phyloP scores from a whole-genome alignment of 2,113 vertebrate genomes.

The Chinchilla lanigera region DNA sequence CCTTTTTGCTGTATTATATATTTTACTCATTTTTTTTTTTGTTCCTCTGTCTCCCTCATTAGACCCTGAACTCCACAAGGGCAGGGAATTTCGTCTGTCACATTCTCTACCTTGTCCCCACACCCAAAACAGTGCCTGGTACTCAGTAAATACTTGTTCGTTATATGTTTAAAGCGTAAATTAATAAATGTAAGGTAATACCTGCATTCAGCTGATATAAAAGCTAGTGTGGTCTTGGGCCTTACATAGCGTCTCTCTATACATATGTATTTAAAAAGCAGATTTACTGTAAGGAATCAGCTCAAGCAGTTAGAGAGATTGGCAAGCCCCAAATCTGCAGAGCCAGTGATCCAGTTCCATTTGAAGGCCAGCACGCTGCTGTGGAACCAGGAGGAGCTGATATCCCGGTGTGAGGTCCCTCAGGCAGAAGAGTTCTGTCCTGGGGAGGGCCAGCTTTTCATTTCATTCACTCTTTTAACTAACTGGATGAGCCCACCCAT shows the following conservation, averaged over 20 bases:
- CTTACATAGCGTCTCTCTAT: background rate
- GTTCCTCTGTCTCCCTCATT: background rate
- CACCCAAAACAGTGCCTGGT: too few species aligned
- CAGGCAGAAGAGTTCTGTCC: background rate
- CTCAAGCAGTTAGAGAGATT: background rate
- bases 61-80: background rate
- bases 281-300: background rate
- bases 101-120: background rate
- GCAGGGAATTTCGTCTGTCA: background rate
- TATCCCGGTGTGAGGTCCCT: background rate
- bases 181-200: background rate
- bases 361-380: background rate
- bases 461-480: background rate
- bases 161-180: background rate
- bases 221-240: background rate
- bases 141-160: too few species aligned
- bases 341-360: background rate
- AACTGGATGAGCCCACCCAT: background rate
- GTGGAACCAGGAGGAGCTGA: background rate
- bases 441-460: background rate
- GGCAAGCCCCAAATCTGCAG: background rate
- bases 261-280: background rate
- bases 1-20: too few species aligned
- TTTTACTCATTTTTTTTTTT: background rate
- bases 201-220: background rate